Base-by-base conservation (phyloP, 2,113 vertebrate species). In the Aegotheles bennettii region DNA sequence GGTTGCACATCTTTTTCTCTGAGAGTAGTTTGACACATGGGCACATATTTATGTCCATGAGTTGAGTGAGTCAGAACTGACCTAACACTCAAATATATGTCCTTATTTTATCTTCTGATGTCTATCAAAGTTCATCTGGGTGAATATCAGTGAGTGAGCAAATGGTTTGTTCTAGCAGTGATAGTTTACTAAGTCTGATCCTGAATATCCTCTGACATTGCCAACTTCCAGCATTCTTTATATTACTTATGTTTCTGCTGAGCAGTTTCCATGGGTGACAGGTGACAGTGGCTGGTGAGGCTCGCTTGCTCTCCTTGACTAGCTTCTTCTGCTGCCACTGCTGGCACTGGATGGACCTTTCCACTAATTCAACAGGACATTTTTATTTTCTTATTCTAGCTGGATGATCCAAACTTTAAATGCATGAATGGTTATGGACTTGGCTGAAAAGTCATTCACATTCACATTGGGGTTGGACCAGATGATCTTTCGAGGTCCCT, bases 41-140 rank as follows among this genome's bases (percentile, higher is more conserved):
- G 6, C 24, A 26, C 2, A 51, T 35, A 4, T 3, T 36, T 6
- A 20, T 15, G 25, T 75, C 68, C 0, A 0, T 3, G 6, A 69
- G 11, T 59, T 1, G 0, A 80, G 3, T 71, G 31, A 71, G 61
- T 91, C 61, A 87, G 45, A 84, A 90, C 43, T 64, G 17, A 67
- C 8, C 8, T 90, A 65, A 59, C 7, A 48, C 48, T 81, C 33
- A 90, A 70, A 47, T 35, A 26, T 60, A 42, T 40, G 53, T 74
- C 63, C 61, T 75, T 91, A 77, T 83, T 87, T 88, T 88, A 68
- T 24, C 45, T 77, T 38, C 38, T 3, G 2, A 7, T 43, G 35
- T 24, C 51, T 35, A 29, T 59, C 56, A 42, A 33, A 68, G 33
- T 51, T 71, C 61, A 67, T 31, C 20, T 65, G 57, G 40, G 26